Evolutionary conservation across 1,140 invertebrate genomes (phyloP).

Genomic region (Polyergus mexicanus): DNA sequence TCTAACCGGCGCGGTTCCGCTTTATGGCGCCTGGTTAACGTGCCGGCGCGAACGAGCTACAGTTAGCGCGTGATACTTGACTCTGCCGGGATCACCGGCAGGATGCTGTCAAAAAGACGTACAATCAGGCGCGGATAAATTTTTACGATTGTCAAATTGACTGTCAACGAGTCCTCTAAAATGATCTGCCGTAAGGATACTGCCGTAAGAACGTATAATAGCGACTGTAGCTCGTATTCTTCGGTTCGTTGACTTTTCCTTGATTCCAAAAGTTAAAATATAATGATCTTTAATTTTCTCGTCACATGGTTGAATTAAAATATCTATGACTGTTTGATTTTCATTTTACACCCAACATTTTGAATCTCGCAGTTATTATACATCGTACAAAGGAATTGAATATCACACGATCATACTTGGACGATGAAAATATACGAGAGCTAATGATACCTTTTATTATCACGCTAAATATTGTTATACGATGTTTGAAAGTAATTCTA

Average conservation of each 20-base stretch:
- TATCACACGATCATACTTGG: neutral
- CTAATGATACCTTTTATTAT: neutral
- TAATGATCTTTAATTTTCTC: neutral
- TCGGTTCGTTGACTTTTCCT: conserved; percentile 4
- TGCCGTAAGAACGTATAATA: neutral
- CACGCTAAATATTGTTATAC: neutral
- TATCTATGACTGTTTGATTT: neutral
- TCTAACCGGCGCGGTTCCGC: conserved; percentile 45
- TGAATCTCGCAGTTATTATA: neutral
- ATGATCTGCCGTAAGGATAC: neutral
- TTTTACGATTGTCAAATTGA: neutral
- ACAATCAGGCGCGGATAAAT: neutral
- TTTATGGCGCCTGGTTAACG: conserved; percentile 44
- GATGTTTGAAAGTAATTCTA: neutral
- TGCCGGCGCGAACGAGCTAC: conserved; percentile 58
- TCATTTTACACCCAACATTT: neutral
- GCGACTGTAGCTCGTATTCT: conserved; percentile 7
- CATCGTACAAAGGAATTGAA: neutral
- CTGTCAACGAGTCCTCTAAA: too few relatives aligned
- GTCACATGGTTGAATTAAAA: neutral
- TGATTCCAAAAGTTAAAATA: neutral
- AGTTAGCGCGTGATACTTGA: conserved; percentile 40
- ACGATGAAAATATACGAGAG: neutral
- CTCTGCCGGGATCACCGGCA: neutral
- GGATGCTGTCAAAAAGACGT: neutral